Conservation (phyloP, 2,797 vertebrate genomes). For the Alfaro cultratus region DNA sequence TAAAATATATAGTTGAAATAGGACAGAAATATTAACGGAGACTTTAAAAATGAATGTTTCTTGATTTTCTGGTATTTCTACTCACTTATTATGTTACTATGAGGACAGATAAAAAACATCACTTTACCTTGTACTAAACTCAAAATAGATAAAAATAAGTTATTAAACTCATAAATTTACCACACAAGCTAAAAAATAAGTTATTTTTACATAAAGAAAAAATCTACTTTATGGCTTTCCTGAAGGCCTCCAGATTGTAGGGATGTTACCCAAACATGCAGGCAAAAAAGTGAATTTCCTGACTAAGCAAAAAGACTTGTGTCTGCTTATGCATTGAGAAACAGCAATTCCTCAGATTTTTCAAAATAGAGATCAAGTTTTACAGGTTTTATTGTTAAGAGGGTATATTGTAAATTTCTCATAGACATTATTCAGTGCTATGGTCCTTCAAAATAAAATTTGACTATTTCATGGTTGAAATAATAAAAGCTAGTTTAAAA, state of each 20-base stretch:
- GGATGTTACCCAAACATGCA: not conserved
- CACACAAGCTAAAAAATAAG: not conserved
- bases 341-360: not conserved
- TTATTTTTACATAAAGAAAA: not conserved
- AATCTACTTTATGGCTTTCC: not conserved
- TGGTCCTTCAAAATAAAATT: not conserved
- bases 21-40: constrained; percentile 33
- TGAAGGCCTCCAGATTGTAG: not conserved
- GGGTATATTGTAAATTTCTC: not conserved
- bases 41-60: not conserved
- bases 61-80: not conserved
- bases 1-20: constrained; percentile 32
- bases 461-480: not conserved
- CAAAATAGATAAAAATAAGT: not conserved
- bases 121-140: not conserved
- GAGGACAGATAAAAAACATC: not conserved
- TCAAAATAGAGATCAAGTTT: not conserved
- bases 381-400: not conserved
- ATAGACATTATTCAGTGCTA: not conserved
- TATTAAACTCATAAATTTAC: not conserved
- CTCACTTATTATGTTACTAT: not conserved
- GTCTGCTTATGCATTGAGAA: not conserved
- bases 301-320: not conserved
- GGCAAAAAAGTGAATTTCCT: not conserved
- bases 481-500: not conserved